Conservation (phyloP, 2,888 invertebrate genomes). For the Selenia dentaria region DNA sequence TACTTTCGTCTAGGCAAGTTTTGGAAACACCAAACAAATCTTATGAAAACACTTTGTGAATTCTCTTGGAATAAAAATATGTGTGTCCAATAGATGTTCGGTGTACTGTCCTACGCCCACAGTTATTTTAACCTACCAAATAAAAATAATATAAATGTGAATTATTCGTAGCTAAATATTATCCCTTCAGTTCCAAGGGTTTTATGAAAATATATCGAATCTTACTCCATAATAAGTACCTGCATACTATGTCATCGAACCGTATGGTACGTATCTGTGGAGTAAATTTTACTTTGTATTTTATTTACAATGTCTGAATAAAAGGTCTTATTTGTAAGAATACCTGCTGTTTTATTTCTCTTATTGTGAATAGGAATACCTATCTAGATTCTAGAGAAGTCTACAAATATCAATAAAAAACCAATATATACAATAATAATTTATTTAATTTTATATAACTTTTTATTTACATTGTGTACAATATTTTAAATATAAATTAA, state of each 20-base stretch:
- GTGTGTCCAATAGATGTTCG: constrained; percentile 23
- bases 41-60: constrained; percentile 52
- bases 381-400: background rate
- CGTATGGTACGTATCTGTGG: constrained; percentile 68
- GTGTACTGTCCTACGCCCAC: constrained; percentile 36
- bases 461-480: constrained; percentile 57
- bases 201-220: constrained; percentile 69
- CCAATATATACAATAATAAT: constrained; percentile 48
- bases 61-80: constrained; percentile 8
- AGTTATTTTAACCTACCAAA: constrained; percentile 27
- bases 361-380: constrained; percentile 3
- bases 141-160: constrained; percentile 41
- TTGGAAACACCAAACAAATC: constrained; percentile 70
- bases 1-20: constrained; percentile 41
- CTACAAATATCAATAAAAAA: constrained; percentile 39
- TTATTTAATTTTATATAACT: constrained; percentile 40
- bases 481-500: constrained; percentile 27
- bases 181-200: constrained; percentile 52
- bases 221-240: constrained; percentile 74
- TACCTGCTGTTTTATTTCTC: constrained; percentile 46
- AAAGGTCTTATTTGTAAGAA: constrained; percentile 75
- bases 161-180: constrained; percentile 41
- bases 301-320: constrained; percentile 81
- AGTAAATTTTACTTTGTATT: constrained; percentile 73
- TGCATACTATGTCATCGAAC: constrained; percentile 70